Evolutionary conservation across 2,113 vertebrate genomes (phyloP), one percentile per base, ranked within the genome.

Genomic region (Papio anubis): DNA sequence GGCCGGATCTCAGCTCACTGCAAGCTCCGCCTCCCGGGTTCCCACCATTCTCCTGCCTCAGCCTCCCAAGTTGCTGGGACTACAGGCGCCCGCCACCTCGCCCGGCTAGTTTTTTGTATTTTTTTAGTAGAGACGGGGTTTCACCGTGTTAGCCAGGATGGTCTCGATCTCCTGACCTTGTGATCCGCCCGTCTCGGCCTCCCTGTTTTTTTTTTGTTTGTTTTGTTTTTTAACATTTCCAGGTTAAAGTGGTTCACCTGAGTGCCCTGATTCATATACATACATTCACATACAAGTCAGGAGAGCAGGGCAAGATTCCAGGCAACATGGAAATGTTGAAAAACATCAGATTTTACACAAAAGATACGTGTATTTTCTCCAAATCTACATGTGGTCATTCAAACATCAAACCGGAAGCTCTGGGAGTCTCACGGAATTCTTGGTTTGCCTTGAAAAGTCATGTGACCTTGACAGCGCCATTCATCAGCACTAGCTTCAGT

Each of bases 171-270:
- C 43, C 43, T 43, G 43, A 43, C 43, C 6, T 43, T 43, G 43
- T 6, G 43, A 43, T 43, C 43, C 6, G 43, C 43, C 43, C 43
- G 43, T 43, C 43, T 43, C 43, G 43, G 43, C 43, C 43, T 43
- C 43, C 43, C 43, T 43, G 43, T 64, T 92, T 92, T 87, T 2
- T 45, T 45, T 45, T 45, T 1, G 9, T 82, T 92, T 88, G 64
- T 23, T 64, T 27, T 64, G 92, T 92, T 87, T 82, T 92, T 88
- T 75, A 50, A 70, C 85, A 14, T 75, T 83, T 96, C 88, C 64
- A 83, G 21, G 81, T 95, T 96, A 66, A 96, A 87, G 68, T 93
- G 68, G 88, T 94, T 95, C 35, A 48, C 48, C 2, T 81, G 73
- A 87, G 27, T 96, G 25, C 30, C 48, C 61, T 59, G n/a, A 80